These are phyloP conservation scores for Dimorphilus gyrociliatus DNA, from an alignment of 2,888 invertebrate genomes.

Conservation along the genomic window DNA sequence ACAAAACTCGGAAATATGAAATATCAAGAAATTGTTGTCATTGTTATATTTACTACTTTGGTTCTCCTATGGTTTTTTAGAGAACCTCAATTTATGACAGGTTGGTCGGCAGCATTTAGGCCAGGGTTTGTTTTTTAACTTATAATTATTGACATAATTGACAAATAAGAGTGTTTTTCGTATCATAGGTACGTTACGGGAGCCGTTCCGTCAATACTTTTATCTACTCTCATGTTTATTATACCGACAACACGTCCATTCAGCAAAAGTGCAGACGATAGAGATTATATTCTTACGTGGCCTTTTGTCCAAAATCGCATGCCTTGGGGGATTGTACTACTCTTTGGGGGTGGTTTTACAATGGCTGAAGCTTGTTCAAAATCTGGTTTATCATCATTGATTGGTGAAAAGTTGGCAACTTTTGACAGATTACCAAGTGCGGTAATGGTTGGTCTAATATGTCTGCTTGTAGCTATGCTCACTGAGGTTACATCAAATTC, in stretches of 20 bases:
- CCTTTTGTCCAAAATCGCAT: conserved; percentile 63
- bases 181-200: conserved; percentile 33
- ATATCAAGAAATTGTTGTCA: conserved; percentile 18
- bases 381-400: conserved; percentile 13
- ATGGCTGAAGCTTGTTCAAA: conserved; percentile 69
- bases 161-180: too few species aligned
- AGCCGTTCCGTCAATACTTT: conserved; percentile 50
- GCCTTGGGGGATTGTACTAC: conserved; percentile 72
- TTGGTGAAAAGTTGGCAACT: conserved; percentile 10
- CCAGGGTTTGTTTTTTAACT: too few species aligned
- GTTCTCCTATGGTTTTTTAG: conserved; percentile 23
- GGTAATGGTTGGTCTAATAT: conserved; percentile 56
- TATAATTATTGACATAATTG: too few species aligned
- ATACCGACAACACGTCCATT: conserved; percentile 54
- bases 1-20: too few species aligned
- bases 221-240: conserved; percentile 62
- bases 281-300: conserved; percentile 55
- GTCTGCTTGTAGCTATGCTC: conserved; percentile 57
- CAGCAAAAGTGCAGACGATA: conserved; percentile 44
- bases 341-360: conserved; percentile 69
- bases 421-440: conserved; percentile 40
- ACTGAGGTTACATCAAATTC: conserved; percentile 83
- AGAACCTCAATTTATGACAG: conserved; percentile 17
- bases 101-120: too few species aligned
- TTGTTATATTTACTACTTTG: conserved; percentile 16